Base-by-base conservation (phyloP, 2,888 invertebrate genomes). In the Bembecia ichneumoniformis region DNA sequence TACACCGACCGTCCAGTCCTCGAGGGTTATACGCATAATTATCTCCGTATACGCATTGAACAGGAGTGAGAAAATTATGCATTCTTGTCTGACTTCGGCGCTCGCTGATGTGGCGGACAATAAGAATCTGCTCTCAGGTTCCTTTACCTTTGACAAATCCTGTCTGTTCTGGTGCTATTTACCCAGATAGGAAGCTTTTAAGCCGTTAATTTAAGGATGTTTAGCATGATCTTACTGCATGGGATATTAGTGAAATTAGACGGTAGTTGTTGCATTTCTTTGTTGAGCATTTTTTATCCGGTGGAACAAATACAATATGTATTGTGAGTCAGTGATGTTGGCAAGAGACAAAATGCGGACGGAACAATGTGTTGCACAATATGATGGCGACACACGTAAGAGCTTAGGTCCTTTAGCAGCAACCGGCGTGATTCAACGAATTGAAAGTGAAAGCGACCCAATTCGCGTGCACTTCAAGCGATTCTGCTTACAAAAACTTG, bases 381-480 rank as follows among this genome's bases (percentile, higher is more conserved):
- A 63, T 63, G 68, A 70, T 66, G 67, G 68, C 58, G 57, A 54
- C 49, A 54, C 57, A 62, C 63, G 63, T 56, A 57, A 56, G 65
- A 63, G 52, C 16, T 14, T 10, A 69, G 73, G 75, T 82, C 82
- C 83, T 83, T 78, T 57, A 59, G 77, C 75, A 78, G 79, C 66
- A 59, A 64, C 59, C 52, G 36, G 55, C 49, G 63, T 83, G 84
- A 83, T 64, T 83, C 83, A 83, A 52, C 51, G 63, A 58, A 28
- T 11, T 58, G 71, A 77, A 63, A 81, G 86, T 82, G 86, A 86
- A 86, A 86, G 86, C 76, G 70, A 66, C 71, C 74, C 72, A 75
- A 76, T 77, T 74, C 54, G 63, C 62, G 61, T 53, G 55, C 57
- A 60, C 61, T 61, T 68, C 68, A 66, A n/a, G 9, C 28, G 28